phyloP scores from a whole-genome alignment of 2,888 invertebrate genomes.

The Cataglyphis livida region DNA sequence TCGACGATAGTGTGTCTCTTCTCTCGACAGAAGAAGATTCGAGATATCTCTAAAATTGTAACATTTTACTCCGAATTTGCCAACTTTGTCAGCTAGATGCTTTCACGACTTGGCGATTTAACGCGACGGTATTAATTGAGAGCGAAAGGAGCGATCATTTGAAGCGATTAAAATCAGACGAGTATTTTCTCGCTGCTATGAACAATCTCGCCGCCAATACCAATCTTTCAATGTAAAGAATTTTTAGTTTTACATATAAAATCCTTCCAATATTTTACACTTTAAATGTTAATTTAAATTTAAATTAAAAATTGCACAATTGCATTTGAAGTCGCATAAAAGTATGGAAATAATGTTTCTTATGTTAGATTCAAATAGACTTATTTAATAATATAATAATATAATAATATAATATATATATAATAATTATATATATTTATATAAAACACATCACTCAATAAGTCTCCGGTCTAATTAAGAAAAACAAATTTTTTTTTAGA shows the following conservation, averaged over 20 bases:
- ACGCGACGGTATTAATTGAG: slow-evolving; percentile 26
- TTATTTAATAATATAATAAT: background rate
- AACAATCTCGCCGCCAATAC: background rate
- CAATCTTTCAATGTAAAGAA: background rate
- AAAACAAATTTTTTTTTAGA: too few relatives aligned
- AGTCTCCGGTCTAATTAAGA: too few relatives aligned
- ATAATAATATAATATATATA: background rate
- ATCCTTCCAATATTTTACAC: background rate
- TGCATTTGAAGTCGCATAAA: background rate
- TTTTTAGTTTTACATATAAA: background rate
- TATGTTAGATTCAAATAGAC: background rate
- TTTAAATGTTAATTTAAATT: slow-evolving; percentile 22
- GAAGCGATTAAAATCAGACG: slow-evolving; percentile 30
- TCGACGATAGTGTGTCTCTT: slow-evolving; percentile 4
- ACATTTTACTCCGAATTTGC: slow-evolving; percentile 22
- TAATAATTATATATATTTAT: background rate
- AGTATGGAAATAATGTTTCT: background rate
- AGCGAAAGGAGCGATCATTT: slow-evolving; percentile 5
- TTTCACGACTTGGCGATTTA: slow-evolving; percentile 29
- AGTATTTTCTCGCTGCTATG: background rate
- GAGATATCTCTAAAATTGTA: slow-evolving; percentile 23
- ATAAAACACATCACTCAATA: too few relatives aligned
- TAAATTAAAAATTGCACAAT: slow-evolving; percentile 4
- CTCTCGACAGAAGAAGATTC: background rate
- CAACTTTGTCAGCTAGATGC: slow-evolving; percentile 5